phyloP scores from a whole-genome alignment of 2,113 vertebrate genomes.

The Setophaga kirtlandii region DNA sequence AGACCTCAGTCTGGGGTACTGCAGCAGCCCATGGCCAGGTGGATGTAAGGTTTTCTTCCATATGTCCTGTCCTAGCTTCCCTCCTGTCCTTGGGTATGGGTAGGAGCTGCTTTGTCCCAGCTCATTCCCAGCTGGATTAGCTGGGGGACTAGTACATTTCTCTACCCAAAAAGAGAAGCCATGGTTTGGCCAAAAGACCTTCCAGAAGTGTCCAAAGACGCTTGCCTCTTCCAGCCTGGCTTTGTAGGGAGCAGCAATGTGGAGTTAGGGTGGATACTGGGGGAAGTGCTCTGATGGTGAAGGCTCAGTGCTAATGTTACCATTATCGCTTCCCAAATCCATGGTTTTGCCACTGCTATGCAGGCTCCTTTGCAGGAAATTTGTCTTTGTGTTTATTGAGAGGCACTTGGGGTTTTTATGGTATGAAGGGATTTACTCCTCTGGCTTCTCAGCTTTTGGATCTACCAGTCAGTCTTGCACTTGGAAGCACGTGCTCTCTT shows the following conservation, averaged over 20 bases:
- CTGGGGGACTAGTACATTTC: background rate
- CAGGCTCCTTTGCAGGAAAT: background rate
- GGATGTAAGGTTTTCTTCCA: background rate
- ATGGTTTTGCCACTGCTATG: background rate
- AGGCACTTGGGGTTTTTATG: background rate
- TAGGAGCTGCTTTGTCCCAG: background rate
- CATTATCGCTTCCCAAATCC: background rate
- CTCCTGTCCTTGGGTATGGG: background rate
- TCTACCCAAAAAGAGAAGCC: background rate
- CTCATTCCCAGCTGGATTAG: fast-evolving
- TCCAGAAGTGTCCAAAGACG: background rate
- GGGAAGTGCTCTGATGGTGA: background rate
- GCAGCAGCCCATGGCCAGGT: background rate
- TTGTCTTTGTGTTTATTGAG: background rate
- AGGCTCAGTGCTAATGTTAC: background rate
- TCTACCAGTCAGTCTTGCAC: background rate
- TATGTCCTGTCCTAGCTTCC: background rate
- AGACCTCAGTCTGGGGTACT: background rate
- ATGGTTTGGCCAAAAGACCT: background rate
- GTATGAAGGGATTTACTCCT: background rate
- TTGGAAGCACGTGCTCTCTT: background rate
- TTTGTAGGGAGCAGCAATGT: background rate
- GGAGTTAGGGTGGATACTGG: fast-evolving
- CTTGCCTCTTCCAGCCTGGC: background rate
- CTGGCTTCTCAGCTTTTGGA: background rate